Conservation (phyloP, 2,888 invertebrate species). For the Dichetophora obliterata region DNA sequence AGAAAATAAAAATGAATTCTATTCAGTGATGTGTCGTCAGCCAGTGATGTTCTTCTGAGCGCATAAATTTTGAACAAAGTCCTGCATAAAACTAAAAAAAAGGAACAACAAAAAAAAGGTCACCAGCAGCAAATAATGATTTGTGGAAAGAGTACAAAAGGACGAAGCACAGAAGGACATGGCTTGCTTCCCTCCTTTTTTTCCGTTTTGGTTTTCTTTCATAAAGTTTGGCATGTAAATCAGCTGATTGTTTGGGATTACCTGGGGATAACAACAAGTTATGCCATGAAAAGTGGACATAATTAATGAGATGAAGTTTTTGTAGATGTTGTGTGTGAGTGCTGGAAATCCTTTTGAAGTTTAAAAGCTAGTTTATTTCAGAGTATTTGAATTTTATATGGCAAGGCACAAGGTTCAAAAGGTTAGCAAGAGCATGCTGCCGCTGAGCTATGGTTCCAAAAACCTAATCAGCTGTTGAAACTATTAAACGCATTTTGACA, state of each 20-base stretch:
- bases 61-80: slow-evolving; percentile 19
- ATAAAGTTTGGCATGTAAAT: slow-evolving; percentile 52
- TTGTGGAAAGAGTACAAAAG: slow-evolving; percentile 13
- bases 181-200: slow-evolving; percentile 40
- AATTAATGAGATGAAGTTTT: background rate
- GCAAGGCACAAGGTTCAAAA: too few relatives aligned
- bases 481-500: too few relatives aligned
- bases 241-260: slow-evolving; percentile 28
- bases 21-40: slow-evolving; percentile 15
- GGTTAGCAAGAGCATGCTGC: too few relatives aligned
- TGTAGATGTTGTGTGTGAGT: too few relatives aligned
- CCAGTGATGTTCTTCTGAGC: background rate
- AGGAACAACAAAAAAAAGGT: background rate
- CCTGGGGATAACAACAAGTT: slow-evolving; percentile 27
- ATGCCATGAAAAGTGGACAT: slow-evolving; percentile 13
- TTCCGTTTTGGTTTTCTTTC: slow-evolving; percentile 55
- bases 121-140: slow-evolving; percentile 22
- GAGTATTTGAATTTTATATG: too few relatives aligned
- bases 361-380: too few relatives aligned
- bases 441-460: too few relatives aligned
- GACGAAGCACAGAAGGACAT: background rate
- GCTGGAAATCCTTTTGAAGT: too few relatives aligned
- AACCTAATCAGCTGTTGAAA: too few relatives aligned
- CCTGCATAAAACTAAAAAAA: background rate
- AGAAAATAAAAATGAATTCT: slow-evolving; percentile 10